Percentiles rank a stretch among this genome's conserved stretches.
Evolutionary conservation across 1,140 invertebrate genomes (phyloP).

Genomic region (Drosophila insularis): DNA sequence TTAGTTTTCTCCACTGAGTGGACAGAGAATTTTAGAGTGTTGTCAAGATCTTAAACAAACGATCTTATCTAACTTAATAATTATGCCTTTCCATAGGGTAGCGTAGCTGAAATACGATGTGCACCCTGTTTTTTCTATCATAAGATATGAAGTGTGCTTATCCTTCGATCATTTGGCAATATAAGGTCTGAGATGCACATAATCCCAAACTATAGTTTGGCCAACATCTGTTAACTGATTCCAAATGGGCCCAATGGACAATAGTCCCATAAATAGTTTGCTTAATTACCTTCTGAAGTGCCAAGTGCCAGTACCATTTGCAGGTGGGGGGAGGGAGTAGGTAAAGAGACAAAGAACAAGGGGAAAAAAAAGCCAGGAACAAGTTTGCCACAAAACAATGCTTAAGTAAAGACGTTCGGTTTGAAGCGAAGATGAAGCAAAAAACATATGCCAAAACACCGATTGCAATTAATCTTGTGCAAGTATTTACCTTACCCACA

Average conservation of each 20-base stretch:
- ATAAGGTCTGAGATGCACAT: too few relatives aligned
- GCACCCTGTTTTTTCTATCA: too few relatives aligned
- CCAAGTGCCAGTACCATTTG: slow-evolving; percentile 45
- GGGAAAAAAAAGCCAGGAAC: slow-evolving; percentile 19
- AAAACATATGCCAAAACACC: slow-evolving; percentile 80
- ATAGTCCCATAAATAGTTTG: slow-evolving; percentile 64
- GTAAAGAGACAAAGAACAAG: neutral
- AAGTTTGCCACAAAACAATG: slow-evolving; percentile 33
- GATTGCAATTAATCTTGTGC: slow-evolving; percentile 80
- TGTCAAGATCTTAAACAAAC: too few relatives aligned
- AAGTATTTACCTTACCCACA: slow-evolving; percentile 31
- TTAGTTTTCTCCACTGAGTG: too few relatives aligned
- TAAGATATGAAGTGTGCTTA: too few relatives aligned
- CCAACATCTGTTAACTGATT: slow-evolving; percentile 56
- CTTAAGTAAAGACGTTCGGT: neutral
- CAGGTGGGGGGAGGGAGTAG: neutral
- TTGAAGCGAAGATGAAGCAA: neutral
- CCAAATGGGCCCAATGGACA: neutral
- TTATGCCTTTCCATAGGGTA: too few relatives aligned
- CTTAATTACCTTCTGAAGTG: slow-evolving; percentile 74
- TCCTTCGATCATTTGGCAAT: too few relatives aligned
- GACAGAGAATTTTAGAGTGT: too few relatives aligned
- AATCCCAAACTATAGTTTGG: too few relatives aligned
- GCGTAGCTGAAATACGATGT: too few relatives aligned
- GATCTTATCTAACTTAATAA: too few relatives aligned